Evolutionary conservation across 2,113 vertebrate species (phyloP), one percentile per base, ranked within the genome.

Genomic region (Gobius niger): DNA sequence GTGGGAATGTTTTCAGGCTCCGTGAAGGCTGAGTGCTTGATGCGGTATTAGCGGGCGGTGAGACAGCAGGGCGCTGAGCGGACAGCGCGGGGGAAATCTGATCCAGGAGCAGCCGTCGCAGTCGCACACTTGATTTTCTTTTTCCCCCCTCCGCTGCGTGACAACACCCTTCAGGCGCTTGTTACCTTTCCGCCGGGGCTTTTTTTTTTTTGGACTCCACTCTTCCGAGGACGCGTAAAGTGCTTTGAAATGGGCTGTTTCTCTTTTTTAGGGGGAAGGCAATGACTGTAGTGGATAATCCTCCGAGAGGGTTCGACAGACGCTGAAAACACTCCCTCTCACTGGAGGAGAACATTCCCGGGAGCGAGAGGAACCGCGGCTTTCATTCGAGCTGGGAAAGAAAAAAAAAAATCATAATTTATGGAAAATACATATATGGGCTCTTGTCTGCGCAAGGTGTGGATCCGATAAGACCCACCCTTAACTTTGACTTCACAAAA

Each of bases 81-180:
- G 81, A 87, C 89, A 72, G 87, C 81, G 82, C 65, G 83, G 86
- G 24, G 77, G 82, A 82, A 85, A 89, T 83, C 82, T 77, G 85
- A 91, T 87, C 85, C 81, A 70, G 80, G 87, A 89, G 87, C 85
- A 80, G 77, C 76, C 86, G 65, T 87, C 61, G 75, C 82, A 78
- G 76, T 75, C 76, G 80, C 87, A 86, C 83, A 86, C 83, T 56
- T 19, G 53, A 56, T 56, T 56, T 56, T 85, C 82, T 84, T 82
- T 86, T 84, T 50, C 15, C 13, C 84, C 83, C 52, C 85, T 85
- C 83, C 76, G 49, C 71, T 68, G 82, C 75, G 64, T 51, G 88
- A 88, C 87, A 86, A 87, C 88, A 88, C 85, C 81, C 85, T 56
- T 88, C 72, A 24, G 52, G 79, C 74, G 61, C 66, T 68, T 18